Percentiles rank a stretch among this genome's conserved stretches.
Conservation (phyloP, 2,113 vertebrate species). For the Mungos mungo region DNA sequence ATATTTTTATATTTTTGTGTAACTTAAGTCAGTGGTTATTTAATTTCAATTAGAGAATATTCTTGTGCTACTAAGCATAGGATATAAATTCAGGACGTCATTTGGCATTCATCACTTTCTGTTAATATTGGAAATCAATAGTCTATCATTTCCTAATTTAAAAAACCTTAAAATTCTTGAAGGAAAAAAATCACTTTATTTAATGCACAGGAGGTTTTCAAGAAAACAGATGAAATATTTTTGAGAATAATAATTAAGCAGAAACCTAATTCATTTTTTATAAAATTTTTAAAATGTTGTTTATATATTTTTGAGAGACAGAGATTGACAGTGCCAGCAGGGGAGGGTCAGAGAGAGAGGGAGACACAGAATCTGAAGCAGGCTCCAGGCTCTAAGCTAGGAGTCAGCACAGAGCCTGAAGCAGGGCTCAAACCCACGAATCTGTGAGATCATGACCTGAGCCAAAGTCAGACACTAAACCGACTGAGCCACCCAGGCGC, state of each 20-base stretch:
- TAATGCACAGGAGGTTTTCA: background rate
- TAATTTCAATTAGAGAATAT: background rate
- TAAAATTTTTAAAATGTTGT: too few relatives aligned
- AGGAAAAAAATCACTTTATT: background rate
- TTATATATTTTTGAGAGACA: too few relatives aligned
- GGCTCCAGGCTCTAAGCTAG: too few relatives aligned
- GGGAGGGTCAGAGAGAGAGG: too few relatives aligned
- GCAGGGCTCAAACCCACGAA: too few relatives aligned
- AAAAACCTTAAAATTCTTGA: background rate
- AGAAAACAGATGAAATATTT: background rate
- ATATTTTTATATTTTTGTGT: background rate
- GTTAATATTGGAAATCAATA: background rate
- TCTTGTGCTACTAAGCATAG: background rate
- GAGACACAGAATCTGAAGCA: too few relatives aligned
- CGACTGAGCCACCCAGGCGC: too few relatives aligned
- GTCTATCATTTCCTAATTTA: background rate
- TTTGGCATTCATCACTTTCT: background rate
- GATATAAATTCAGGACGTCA: background rate
- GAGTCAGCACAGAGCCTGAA: too few relatives aligned
- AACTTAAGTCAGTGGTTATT: background rate
- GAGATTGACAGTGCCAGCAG: too few relatives aligned
- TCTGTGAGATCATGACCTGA: too few relatives aligned
- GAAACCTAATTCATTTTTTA: too few relatives aligned
- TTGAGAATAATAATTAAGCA: background rate
- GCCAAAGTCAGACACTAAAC: too few relatives aligned